Percentiles rank a stretch among this genome's conserved stretches.
Evolutionary conservation across 2,797 vertebrate species (phyloP).

Genomic region (Podargus strigoides): DNA sequence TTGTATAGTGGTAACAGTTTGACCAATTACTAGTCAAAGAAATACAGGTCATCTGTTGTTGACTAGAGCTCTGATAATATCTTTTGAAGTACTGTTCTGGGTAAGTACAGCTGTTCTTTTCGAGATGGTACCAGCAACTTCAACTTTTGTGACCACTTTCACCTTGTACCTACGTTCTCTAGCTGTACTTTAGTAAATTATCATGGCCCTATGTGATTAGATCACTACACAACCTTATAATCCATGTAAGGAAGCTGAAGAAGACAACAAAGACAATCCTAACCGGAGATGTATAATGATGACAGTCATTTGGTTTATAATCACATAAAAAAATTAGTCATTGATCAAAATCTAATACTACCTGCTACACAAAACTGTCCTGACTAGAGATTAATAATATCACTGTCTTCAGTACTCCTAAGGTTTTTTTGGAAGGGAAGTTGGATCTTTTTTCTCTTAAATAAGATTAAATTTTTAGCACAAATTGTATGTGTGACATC

Average conservation of each 20-base stretch:
- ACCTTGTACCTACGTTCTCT: neutral
- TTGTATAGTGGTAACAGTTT: neutral
- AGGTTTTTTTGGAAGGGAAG: neutral
- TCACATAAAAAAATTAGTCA: neutral
- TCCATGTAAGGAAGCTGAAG: neutral
- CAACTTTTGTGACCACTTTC: neutral
- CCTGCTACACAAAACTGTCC: neutral
- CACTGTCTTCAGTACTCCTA: neutral
- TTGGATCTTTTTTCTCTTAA: neutral
- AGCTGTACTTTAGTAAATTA: neutral
- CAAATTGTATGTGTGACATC: neutral
- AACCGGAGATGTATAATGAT: neutral
- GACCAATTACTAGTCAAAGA: neutral
- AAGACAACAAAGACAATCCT: neutral
- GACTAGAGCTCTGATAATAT: neutral
- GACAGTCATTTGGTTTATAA: neutral
- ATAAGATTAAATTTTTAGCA: neutral
- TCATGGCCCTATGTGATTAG: neutral
- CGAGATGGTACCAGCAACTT: neutral
- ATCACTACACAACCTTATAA: neutral
- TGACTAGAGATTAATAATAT: neutral
- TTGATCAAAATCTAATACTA: neutral
- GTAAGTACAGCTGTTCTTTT: neutral
- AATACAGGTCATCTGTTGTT: neutral
- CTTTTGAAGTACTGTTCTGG: neutral